Base-by-base conservation (phyloP, 1,140 invertebrate species). In the Drosophila melanogaster region DNA sequence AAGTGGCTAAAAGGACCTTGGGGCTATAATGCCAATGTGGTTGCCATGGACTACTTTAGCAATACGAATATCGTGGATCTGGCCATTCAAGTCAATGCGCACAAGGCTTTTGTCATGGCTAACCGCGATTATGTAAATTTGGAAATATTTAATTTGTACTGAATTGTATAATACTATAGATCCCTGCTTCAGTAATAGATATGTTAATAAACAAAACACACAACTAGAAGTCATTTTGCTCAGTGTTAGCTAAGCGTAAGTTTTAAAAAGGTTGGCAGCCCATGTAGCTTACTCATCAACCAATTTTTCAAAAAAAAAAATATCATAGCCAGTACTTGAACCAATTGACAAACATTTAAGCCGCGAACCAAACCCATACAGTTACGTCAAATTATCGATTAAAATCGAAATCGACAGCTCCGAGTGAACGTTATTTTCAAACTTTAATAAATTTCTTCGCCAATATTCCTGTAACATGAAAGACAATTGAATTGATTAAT, bases 41-140 rank as follows among this genome's bases (percentile, higher is more conserved):
- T 95, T 0, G 92, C 94, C 2, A 92, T 93, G 58, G 94, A 95
- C 67, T 95, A 94, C 78, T 94, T 95, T 66, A 92, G 94, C 11
- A 93, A 94, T 12, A 94, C 93, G n/a, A 93, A 95, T 77, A 78
- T 95, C 2, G 92, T 95, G 17, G 93, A 94, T 62, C 89, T 94
- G n/a, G 93, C 94, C 14, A 92, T 94, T 19, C 69, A 91, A 53
- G 79, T 76, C 0, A 92, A 92, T 75, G 38, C 49, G 0, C 79
- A 90, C 43, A 92, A 92, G 43, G 81, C 80, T 2, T 92, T 84
- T 41, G n/a, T 77, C 0, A 58, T 74, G 17, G 59, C 61, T 17
- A 79, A 87, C 56, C 47, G 73, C 6, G 72, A 91, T 26, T 91
- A 58, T 55, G 26, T 90, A 3, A 77, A 87, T 17, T 56, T 92